Percentiles rank a stretch among this genome's conserved stretches.
Evolutionary conservation across 1,140 invertebrate genomes (phyloP).

Genomic region (Rhagoletis zephyria): DNA sequence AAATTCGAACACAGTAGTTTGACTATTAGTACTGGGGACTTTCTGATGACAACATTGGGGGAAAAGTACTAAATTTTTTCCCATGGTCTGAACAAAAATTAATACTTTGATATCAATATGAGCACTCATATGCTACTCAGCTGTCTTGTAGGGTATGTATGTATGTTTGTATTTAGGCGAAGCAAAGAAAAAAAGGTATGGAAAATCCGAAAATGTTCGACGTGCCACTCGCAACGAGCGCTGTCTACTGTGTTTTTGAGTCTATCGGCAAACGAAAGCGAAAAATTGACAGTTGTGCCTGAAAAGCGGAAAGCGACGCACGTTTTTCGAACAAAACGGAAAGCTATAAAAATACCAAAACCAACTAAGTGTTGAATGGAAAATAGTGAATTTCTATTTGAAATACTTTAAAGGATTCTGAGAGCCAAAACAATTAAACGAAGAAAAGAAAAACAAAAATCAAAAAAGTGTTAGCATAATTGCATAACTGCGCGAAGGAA

Average conservation of each 20-base stretch:
- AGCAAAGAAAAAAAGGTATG: not conserved
- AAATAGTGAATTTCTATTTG: not conserved
- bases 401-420: not conserved
- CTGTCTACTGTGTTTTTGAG: not conserved
- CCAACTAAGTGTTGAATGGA: not conserved
- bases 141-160: not conserved
- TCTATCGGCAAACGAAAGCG: constrained; percentile 31
- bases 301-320: constrained; percentile 36
- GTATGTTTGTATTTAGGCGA: not conserved
- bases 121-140: no score
- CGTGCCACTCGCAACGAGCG: not conserved
- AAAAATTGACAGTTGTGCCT: constrained; percentile 41
- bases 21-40: no score
- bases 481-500: not conserved
- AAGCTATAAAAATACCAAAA: not conserved
- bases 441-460: not conserved
- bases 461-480: not conserved
- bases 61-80: no score
- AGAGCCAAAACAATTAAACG: not conserved
- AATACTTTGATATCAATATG: no score
- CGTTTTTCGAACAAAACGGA: constrained; percentile 11
- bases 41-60: no score
- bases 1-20: no score
- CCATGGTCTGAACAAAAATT: no score
- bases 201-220: constrained; percentile 48